Conservation (phyloP, 1,140 invertebrate species). For the Trachymyrmex septentrionalis region DNA sequence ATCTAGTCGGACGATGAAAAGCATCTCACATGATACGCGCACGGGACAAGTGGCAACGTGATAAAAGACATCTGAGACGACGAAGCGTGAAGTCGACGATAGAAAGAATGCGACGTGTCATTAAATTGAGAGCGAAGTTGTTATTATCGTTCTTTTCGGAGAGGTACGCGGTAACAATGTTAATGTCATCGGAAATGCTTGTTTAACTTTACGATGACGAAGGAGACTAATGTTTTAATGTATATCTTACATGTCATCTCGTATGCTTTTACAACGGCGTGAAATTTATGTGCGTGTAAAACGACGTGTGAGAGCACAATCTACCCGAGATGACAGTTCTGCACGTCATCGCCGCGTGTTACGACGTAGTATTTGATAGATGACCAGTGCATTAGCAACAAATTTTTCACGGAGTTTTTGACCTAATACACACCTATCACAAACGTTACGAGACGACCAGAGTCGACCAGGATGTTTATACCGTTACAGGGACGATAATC, state of each 20-base stretch:
- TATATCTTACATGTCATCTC: constrained; percentile 18
- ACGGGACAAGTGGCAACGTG: constrained; percentile 24
- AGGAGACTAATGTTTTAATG: constrained; percentile 25
- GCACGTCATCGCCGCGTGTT: constrained; percentile 41
- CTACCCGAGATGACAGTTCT: constrained; percentile 45
- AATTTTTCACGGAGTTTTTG: constrained; percentile 35
- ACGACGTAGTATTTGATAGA: constrained; percentile 47
- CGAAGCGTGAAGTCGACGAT: constrained; percentile 50
- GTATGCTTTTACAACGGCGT: background rate
- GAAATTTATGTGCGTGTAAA: constrained; percentile 13
- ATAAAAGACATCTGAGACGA: constrained; percentile 57
- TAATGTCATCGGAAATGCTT: background rate
- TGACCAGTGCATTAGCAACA: constrained; percentile 43
- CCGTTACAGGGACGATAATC: background rate
- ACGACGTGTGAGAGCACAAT: constrained; percentile 12
- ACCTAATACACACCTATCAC: constrained; percentile 11
- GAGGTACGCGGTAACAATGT: background rate
- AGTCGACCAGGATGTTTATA: background rate
- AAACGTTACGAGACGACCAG: constrained; percentile 7
- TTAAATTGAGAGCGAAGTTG: constrained; percentile 46
- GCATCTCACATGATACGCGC: constrained; percentile 23
- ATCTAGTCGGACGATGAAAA: constrained; percentile 38
- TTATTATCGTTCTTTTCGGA: constrained; percentile 21
- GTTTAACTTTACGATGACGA: background rate
- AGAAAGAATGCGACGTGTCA: constrained; percentile 34